Base-by-base conservation (phyloP, 2,888 invertebrate genomes). In the Drosophila infuscata region DNA sequence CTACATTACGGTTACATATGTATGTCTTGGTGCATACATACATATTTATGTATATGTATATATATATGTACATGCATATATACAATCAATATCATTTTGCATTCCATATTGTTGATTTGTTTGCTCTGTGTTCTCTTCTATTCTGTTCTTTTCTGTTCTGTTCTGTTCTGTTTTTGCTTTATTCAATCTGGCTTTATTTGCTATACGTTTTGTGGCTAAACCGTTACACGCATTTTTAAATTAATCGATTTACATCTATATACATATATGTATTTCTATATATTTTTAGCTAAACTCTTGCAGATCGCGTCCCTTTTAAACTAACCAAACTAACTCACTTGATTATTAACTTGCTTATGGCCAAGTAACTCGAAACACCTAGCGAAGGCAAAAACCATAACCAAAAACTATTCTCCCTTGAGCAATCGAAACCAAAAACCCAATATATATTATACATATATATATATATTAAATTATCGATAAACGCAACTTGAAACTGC, bases 251-350 rank as follows among this genome's bases (percentile, higher is more conserved):
- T 70, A 77, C 76, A 82, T 82, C 38, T 68, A 53, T 74, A 65
- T 74, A 52, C 74, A 46, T 61, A 49, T 74, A 67, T 62, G 70
- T 75, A 62, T 89, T 67, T 88, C 77, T 91, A 82, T 91, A 88
- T 91, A 89, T 86, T 91, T 91, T 87, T 91, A 92, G 92, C 83
- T 91, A 82, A 88, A 83, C 84, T 82, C 77, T 91, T 88, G 77
- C 91, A 91, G 92, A 78, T 82, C 82, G 79, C 81, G 76, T 69
- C 73, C 79, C 71, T 76, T 79, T 79, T 75, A 67, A 64, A 76
- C 70, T 76, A 64, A 46, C 46, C 51, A 62, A 58, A 70, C 58
- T 74, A 73, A 73, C 56, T 57, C 67, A 74, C 38, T 59, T 46
- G 51, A 67, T 54, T 67, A 32, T 51, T 49, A 74, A 70, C 43